Evolutionary conservation across 2,888 invertebrate species (phyloP).

Genomic region (Mythimna vitellina): DNA sequence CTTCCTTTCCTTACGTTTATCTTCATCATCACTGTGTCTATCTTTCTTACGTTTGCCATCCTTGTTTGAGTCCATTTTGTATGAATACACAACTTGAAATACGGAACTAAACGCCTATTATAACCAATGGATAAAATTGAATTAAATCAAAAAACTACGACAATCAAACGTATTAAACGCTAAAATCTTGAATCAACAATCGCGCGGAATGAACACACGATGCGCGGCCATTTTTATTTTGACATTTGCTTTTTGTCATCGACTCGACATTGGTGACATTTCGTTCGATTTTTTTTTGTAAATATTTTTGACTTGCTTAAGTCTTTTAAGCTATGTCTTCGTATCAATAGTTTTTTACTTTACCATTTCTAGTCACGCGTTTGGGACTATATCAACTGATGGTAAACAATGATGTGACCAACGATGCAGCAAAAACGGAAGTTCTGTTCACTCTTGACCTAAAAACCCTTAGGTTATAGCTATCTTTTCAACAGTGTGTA

Average conservation of each 20-base stretch:
- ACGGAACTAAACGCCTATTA: constrained; percentile 12
- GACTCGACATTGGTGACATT: constrained; percentile 8
- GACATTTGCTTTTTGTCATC: constrained; percentile 26
- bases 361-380: too few relatives aligned
- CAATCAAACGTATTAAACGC: not conserved
- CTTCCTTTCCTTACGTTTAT: constrained; percentile 75
- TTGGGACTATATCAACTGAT: too few relatives aligned
- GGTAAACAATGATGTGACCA: too few relatives aligned
- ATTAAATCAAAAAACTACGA: not conserved
- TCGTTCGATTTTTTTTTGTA: not conserved
- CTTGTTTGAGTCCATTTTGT: constrained; percentile 77
- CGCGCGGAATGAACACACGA: constrained; percentile 34
- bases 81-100: constrained; percentile 25
- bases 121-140: not conserved
- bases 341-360: too few relatives aligned
- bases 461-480: too few relatives aligned
- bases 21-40: constrained; percentile 76
- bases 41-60: constrained; percentile 81
- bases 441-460: too few relatives aligned
- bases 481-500: too few relatives aligned
- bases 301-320: not conserved
- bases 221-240: constrained; percentile 62
- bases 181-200: constrained; percentile 29
- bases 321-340: too few relatives aligned
- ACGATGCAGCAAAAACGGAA: too few relatives aligned